These are phyloP conservation scores for Yponomeuta plumbellus DNA, from an alignment of 2,888 invertebrate genomes.

Conservation along the genomic window DNA sequence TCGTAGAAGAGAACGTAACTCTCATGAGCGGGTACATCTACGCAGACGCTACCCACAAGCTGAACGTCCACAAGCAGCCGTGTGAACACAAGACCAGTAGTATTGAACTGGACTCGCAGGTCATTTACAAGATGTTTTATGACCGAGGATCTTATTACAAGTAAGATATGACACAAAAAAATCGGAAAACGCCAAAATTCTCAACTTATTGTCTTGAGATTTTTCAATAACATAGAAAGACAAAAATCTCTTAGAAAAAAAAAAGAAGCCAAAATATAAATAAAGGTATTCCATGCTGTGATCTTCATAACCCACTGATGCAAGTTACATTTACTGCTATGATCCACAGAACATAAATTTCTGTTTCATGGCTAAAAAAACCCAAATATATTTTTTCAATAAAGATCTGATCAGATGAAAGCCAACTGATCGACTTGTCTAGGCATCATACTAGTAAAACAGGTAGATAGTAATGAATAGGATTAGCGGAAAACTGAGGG, in stretches of 20 bases:
- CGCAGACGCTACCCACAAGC: neutral
- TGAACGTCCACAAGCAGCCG: neutral
- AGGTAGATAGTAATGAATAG: too few species aligned
- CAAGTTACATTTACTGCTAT: too few species aligned
- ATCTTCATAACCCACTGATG: too few species aligned
- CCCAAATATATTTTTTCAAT: too few species aligned
- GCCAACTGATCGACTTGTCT: too few species aligned
- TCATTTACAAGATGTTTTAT: conserved; percentile 17
- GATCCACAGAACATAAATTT: too few species aligned
- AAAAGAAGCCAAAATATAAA: neutral
- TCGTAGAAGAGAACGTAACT: conserved; percentile 22
- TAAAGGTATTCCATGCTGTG: neutral
- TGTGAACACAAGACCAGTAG: neutral
- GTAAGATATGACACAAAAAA: neutral
- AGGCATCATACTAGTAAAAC: too few species aligned
- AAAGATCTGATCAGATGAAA: too few species aligned
- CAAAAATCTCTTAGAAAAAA: neutral
- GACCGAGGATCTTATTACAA: conserved; percentile 12
- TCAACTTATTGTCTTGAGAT: too few species aligned
- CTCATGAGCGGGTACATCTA: conserved; percentile 13
- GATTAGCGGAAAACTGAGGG: too few species aligned
- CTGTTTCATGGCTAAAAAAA: too few species aligned
- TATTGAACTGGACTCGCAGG: neutral
- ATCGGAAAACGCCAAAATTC: neutral
- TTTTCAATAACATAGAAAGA: neutral